These are phyloP conservation scores for Bos indicus DNA, from an alignment of 2,113 vertebrate genomes.

Conservation along the genomic window DNA sequence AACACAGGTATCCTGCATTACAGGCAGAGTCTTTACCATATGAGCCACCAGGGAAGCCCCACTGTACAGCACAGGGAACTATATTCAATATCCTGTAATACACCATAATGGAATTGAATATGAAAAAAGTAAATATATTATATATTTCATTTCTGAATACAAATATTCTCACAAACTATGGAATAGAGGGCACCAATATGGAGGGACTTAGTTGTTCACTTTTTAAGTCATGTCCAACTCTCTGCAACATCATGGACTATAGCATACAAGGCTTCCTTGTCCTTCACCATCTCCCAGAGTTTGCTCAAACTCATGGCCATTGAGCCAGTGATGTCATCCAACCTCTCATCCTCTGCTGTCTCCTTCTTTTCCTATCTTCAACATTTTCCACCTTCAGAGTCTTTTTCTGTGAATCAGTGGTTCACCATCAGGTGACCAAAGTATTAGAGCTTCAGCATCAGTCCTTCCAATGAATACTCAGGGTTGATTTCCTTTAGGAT, in stretches of 20 bases:
- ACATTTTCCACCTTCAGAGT: background rate
- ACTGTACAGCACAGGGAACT: background rate
- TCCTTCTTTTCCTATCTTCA: background rate
- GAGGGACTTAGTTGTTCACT: background rate
- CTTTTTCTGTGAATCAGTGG: background rate
- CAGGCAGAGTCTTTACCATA: background rate
- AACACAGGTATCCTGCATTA: background rate
- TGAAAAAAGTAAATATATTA: background rate
- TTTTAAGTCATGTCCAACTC: background rate
- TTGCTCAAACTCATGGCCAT: background rate
- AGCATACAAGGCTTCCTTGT: background rate
- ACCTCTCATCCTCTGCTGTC: background rate
- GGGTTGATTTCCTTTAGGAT: background rate
- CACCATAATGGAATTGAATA: background rate
- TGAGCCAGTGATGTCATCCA: background rate
- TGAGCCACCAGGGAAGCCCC: background rate
- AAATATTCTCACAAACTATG: background rate
- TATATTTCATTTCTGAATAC: background rate
- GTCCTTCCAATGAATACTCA: background rate
- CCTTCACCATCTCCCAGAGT: background rate
- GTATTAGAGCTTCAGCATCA: background rate
- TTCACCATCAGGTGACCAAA: background rate
- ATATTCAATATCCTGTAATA: background rate
- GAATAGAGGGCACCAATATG: background rate
- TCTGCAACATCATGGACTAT: background rate